Percentiles rank a stretch among this genome's conserved stretches.
phyloP scores from a whole-genome alignment of 2,113 vertebrate species.

The Macheiramphus alcinus region DNA sequence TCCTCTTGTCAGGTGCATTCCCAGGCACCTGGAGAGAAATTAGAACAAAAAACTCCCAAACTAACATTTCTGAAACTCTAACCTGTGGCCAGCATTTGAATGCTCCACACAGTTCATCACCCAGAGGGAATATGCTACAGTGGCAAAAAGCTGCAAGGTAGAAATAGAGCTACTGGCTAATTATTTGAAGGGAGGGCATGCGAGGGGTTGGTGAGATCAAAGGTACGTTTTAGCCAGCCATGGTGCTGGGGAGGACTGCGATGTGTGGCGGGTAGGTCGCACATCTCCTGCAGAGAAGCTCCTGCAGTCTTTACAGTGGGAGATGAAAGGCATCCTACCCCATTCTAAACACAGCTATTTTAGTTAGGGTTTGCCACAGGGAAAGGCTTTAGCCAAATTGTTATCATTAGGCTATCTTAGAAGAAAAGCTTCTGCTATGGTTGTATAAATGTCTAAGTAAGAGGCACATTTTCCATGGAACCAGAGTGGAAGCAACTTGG shows the following conservation, averaged over 20 bases:
- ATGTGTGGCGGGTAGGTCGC: fast-evolving
- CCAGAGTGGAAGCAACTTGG: not conserved
- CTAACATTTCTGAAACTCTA: not conserved
- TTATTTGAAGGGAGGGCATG: not conserved
- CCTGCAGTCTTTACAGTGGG: not conserved
- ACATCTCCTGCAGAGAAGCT: not conserved
- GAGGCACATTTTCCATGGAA: not conserved
- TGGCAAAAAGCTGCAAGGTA: not conserved
- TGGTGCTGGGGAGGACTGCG: not conserved
- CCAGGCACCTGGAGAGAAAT: not conserved
- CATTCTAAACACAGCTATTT: not conserved
- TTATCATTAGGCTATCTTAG: not conserved
- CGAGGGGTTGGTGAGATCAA: not conserved
- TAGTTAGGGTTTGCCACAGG: not conserved
- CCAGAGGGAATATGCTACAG: not conserved
- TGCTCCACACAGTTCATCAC: not conserved
- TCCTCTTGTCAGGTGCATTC: not conserved
- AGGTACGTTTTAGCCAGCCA: not conserved
- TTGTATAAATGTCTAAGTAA: not conserved
- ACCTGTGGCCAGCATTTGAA: not conserved
- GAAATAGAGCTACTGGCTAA: not conserved
- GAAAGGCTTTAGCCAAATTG: not conserved
- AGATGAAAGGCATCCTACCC: not conserved
- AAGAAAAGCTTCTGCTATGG: not conserved
- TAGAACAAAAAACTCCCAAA: not conserved